Percentiles rank a stretch among this genome's conserved stretches.
Evolutionary conservation across 2,888 invertebrate species (phyloP).

Genomic region (Bimastos eiseni): DNA sequence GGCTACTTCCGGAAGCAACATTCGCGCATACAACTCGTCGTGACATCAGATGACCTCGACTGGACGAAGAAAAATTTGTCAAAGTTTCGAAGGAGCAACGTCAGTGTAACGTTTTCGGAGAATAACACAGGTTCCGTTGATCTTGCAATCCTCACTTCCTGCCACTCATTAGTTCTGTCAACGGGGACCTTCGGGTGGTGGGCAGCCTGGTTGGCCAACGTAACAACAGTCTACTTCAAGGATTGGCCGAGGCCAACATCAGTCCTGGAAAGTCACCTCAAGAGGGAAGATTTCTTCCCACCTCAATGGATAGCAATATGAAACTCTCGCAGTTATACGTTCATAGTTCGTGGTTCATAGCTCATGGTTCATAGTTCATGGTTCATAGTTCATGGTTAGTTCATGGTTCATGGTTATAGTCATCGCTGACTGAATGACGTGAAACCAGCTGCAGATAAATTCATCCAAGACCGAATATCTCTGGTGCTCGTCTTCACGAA

Average conservation of each 20-base stretch:
- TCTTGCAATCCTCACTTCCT: not conserved
- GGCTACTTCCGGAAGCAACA: conserved; percentile 16
- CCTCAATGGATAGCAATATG: not conserved
- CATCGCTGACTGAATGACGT: too few relatives aligned
- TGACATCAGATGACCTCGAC: not conserved
- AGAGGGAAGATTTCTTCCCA: conserved; percentile 8
- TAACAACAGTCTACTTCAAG: conserved; percentile 16
- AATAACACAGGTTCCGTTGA: not conserved
- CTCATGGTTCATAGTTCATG: too few relatives aligned
- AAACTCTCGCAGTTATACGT: not conserved
- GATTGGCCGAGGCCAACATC: not conserved
- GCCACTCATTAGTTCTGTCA: not conserved
- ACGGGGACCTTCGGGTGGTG: conserved; percentile 10
- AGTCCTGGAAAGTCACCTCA: not conserved
- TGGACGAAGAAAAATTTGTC: not conserved
- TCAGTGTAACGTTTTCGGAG: not conserved
- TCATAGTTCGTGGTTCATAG: too few relatives aligned
- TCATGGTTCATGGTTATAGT: too few relatives aligned
- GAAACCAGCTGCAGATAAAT: too few relatives aligned
- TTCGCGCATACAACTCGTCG: conserved; percentile 17
- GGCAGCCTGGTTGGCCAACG: conserved; percentile 23
- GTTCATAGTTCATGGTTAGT: too few relatives aligned
- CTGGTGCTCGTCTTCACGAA: too few relatives aligned
- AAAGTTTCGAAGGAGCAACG: not conserved
- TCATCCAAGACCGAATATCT: too few relatives aligned